Conservation (phyloP, 2,797 vertebrate genomes). For the Lophotriccus pileatus region DNA sequence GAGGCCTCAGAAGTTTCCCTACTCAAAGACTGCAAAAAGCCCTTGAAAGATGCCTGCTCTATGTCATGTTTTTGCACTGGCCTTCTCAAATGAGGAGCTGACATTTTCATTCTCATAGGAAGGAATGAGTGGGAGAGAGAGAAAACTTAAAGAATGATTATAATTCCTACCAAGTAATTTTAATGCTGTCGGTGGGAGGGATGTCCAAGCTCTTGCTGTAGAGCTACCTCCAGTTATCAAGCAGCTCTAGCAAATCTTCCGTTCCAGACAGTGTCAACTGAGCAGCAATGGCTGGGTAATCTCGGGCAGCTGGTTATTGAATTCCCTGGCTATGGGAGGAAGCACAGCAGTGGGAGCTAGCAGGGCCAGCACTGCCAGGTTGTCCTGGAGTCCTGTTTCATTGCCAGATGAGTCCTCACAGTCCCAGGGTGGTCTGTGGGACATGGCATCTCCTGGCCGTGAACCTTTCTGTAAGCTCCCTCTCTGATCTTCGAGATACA, state of each 20-base stretch:
- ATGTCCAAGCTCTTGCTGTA: neutral
- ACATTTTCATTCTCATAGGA: neutral
- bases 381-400: neutral
- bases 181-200: neutral
- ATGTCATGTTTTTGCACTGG: neutral
- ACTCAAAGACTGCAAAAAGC: neutral
- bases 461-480: neutral
- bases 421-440: neutral
- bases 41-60: neutral
- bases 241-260: neutral
- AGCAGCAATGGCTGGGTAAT: neutral
- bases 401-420: neutral
- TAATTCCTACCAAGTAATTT: neutral
- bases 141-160: neutral
- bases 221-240: neutral
- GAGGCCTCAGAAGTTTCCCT: neutral
- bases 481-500: neutral
- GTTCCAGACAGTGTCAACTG: neutral
- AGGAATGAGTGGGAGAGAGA: neutral
- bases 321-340: neutral
- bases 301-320: neutral
- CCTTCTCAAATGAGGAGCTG: neutral
- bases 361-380: neutral
- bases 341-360: neutral
- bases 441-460: neutral